These are phyloP conservation scores for Mimas tiliae DNA, from an alignment of 2,888 invertebrate genomes.

Conservation along the genomic window DNA sequence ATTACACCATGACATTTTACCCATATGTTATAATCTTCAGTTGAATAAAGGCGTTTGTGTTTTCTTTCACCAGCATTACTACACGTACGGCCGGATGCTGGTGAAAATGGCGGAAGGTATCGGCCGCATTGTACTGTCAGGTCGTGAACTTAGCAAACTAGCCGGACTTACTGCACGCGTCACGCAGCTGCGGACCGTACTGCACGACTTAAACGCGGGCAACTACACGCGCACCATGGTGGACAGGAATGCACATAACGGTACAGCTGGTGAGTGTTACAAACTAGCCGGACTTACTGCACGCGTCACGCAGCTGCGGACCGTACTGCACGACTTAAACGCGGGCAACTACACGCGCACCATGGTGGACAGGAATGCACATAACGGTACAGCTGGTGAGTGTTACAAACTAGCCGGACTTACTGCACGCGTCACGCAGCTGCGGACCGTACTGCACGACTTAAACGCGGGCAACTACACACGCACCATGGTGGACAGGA, in stretches of 20 bases:
- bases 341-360: conserved; percentile 88
- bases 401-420: not conserved
- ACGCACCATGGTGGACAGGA: too few species aligned
- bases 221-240: conserved; percentile 87
- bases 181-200: conserved; percentile 93
- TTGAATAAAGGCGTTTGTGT: too few species aligned
- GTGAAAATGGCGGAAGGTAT: conserved; percentile 98
- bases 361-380: conserved; percentile 72
- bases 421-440: too few species aligned
- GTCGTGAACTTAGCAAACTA: conserved; percentile 96
- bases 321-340: conserved; percentile 93
- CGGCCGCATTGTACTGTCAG: conserved; percentile 96
- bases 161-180: conserved; percentile 98
- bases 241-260: conserved; percentile 54
- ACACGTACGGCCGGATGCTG: conserved; percentile 98
- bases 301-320: conserved; percentile 94
- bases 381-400: conserved; percentile 51
- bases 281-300: conserved; percentile 94
- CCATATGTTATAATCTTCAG: too few species aligned
- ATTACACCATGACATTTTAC: too few species aligned
- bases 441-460: too few species aligned
- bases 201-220: conserved; percentile 92
- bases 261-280: conserved; percentile 43
- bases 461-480: too few species aligned
- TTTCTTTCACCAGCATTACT: conserved; percentile 88